phyloP scores from a whole-genome alignment of 2,797 vertebrate species.

The Epinephelus malabaricus region DNA sequence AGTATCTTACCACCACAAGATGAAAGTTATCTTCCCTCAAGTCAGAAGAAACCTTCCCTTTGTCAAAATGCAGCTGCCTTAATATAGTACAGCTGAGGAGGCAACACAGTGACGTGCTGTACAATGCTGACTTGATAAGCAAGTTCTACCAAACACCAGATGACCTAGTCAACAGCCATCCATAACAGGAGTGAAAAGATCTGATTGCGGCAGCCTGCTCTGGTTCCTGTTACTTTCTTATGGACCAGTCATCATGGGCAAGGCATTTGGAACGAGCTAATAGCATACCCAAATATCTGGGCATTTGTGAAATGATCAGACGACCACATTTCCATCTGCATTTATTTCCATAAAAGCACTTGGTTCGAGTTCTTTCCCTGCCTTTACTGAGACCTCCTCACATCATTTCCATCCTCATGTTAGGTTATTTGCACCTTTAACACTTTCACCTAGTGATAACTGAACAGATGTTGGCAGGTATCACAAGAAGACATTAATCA shows the following conservation, averaged over 20 bases:
- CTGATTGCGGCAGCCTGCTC: slow-evolving; percentile 47
- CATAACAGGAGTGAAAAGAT: slow-evolving; percentile 57
- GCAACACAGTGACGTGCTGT: slow-evolving; percentile 39
- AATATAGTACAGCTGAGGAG: slow-evolving; percentile 44
- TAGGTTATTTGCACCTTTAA: slow-evolving; percentile 11
- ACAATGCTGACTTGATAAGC: slow-evolving; percentile 64
- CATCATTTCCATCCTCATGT: background rate
- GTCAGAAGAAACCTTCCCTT: slow-evolving; percentile 44
- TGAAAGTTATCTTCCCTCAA: slow-evolving; percentile 45
- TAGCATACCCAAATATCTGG: slow-evolving; percentile 66
- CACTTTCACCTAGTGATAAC: background rate
- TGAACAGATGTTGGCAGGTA: slow-evolving; percentile 35
- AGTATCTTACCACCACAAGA: slow-evolving; percentile 65
- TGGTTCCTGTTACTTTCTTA: slow-evolving; percentile 57
- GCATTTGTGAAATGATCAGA: slow-evolving; percentile 65
- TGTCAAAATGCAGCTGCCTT: slow-evolving; percentile 45
- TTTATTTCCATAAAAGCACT: slow-evolving; percentile 75
- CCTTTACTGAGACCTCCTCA: slow-evolving; percentile 16
- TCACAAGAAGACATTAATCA: background rate
- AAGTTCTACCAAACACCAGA: slow-evolving; percentile 56
- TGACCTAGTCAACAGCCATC: slow-evolving; percentile 44
- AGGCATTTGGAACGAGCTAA: slow-evolving; percentile 68
- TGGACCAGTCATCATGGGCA: slow-evolving; percentile 67
- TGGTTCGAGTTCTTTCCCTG: slow-evolving; percentile 37
- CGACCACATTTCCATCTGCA: slow-evolving; percentile 69